phyloP scores from a whole-genome alignment of 2,888 invertebrate species.

The Liopterus haemorrhoidalis region DNA sequence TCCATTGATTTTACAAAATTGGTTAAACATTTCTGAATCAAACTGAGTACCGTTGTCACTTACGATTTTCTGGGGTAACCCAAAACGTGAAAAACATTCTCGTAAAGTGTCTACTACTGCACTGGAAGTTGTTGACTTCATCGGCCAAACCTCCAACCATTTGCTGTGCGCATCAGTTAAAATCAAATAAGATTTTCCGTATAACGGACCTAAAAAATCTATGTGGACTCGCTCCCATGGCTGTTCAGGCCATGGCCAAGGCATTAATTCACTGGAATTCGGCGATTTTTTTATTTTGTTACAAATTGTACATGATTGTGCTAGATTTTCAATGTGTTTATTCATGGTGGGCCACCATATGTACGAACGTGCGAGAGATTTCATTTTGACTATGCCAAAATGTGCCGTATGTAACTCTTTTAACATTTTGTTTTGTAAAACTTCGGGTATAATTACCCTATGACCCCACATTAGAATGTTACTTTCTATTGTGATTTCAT shows the following conservation, averaged over 20 bases:
- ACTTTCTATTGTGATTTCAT: neutral
- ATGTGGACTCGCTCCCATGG: slow-evolving; percentile 25
- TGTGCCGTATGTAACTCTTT: slow-evolving; percentile 3
- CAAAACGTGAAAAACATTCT: slow-evolving; percentile 28
- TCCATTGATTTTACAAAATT: too few relatives aligned
- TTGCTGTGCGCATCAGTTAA: slow-evolving; percentile 26
- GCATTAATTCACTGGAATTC: slow-evolving; percentile 19
- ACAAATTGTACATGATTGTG: slow-evolving; percentile 12
- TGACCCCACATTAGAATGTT: slow-evolving; percentile 5
- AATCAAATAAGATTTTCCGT: slow-evolving; percentile 24
- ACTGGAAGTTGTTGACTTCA: slow-evolving; percentile 20
- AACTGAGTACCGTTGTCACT: too few relatives aligned
- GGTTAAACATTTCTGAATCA: too few relatives aligned
- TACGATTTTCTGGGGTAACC: slow-evolving; percentile 29
- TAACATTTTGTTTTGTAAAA: neutral
- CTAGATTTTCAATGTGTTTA: slow-evolving; percentile 8
- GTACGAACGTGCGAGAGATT: slow-evolving; percentile 6
- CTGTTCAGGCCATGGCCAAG: slow-evolving; percentile 27
- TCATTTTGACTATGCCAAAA: slow-evolving; percentile 9
- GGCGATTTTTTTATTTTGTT: slow-evolving; percentile 21
- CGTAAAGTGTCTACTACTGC: slow-evolving; percentile 17
- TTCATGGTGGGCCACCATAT: slow-evolving; percentile 19
- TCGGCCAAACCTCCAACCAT: slow-evolving; percentile 26
- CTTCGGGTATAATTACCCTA: neutral
- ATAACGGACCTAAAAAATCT: slow-evolving; percentile 25